Evolutionary conservation across 2,888 invertebrate genomes (phyloP).

Genomic region (Metallyticus violacea): DNA sequence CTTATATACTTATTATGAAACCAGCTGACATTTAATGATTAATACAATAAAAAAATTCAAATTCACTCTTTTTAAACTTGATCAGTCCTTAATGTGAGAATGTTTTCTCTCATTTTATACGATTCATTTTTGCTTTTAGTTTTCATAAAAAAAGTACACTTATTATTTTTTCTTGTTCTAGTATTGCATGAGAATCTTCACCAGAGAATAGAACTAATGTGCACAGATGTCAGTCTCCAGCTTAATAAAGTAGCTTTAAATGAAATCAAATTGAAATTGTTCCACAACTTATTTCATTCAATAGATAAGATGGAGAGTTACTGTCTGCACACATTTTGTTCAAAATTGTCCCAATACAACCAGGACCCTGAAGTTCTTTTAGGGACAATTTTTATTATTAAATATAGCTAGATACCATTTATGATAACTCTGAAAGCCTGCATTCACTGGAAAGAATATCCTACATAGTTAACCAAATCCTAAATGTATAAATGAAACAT

Average conservation of each 20-base stretch:
- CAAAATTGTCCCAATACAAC: not conserved
- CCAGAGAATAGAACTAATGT: not conserved
- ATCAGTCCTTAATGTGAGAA: conserved; percentile 18
- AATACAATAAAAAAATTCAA: conserved; percentile 17
- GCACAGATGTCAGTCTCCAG: not conserved
- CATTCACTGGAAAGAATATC: not conserved
- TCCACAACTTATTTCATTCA: not conserved
- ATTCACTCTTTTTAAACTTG: conserved; percentile 15
- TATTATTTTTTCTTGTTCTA: not conserved
- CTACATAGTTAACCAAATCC: not conserved
- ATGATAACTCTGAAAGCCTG: not conserved
- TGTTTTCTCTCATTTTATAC: not conserved
- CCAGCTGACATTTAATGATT: conserved; percentile 18
- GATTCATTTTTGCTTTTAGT: conserved; percentile 5
- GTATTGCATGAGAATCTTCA: not conserved
- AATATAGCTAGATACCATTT: not conserved
- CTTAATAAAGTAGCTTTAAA: not conserved
- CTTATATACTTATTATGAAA: conserved; percentile 12
- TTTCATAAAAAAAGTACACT: conserved; percentile 10
- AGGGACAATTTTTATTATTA: not conserved
- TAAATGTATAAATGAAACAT: not conserved
- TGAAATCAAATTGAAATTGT: no score
- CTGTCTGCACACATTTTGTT: not conserved
- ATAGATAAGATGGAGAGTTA: not conserved
- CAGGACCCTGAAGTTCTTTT: not conserved